Percentiles rank a stretch among this genome's conserved stretches.
phyloP scores from a whole-genome alignment of 2,888 invertebrate genomes.

The Xanthostigma xanthostigma region DNA sequence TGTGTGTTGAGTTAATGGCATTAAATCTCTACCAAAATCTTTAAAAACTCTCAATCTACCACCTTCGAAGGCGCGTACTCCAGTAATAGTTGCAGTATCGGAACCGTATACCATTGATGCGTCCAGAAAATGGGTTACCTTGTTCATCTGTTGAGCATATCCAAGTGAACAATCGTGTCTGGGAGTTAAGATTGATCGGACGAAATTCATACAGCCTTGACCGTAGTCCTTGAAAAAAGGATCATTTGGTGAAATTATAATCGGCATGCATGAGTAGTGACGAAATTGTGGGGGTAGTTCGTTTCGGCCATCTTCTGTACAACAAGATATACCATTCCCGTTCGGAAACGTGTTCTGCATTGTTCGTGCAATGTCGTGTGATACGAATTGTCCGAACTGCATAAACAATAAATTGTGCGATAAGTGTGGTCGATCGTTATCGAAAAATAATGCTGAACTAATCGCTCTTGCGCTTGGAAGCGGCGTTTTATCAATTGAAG shows the following conservation, averaged over 20 bases:
- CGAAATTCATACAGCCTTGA: slow-evolving; percentile 56
- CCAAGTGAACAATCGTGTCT: slow-evolving; percentile 49
- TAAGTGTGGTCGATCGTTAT: slow-evolving; percentile 41
- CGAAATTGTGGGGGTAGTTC: slow-evolving; percentile 33
- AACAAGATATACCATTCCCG: slow-evolving; percentile 59
- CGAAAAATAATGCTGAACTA: slow-evolving; percentile 44
- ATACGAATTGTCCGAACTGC: slow-evolving; percentile 69
- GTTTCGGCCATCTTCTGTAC: slow-evolving; percentile 39
- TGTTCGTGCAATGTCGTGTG: slow-evolving; percentile 60
- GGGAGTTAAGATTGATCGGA: slow-evolving; percentile 51
- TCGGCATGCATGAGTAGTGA: slow-evolving; percentile 58
- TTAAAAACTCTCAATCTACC: slow-evolving; percentile 49
- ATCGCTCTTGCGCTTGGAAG: slow-evolving; percentile 52
- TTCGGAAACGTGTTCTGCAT: slow-evolving; percentile 50
- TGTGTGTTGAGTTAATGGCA: slow-evolving; percentile 46
- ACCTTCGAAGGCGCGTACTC: slow-evolving; percentile 40
- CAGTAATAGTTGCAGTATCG: slow-evolving; percentile 35
- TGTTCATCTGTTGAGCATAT: slow-evolving; percentile 62
- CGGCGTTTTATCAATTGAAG: slow-evolving; percentile 34
- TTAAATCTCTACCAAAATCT: slow-evolving; percentile 47
- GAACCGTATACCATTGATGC: slow-evolving; percentile 64
- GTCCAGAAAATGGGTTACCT: slow-evolving; percentile 58
- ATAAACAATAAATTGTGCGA: slow-evolving; percentile 52
- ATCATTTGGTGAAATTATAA: slow-evolving; percentile 42
- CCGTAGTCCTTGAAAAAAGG: slow-evolving; percentile 40